Percentiles rank a stretch among this genome's conserved stretches.
Conservation (phyloP, 1,140 invertebrate species). For the Neodiprion fabricii region DNA sequence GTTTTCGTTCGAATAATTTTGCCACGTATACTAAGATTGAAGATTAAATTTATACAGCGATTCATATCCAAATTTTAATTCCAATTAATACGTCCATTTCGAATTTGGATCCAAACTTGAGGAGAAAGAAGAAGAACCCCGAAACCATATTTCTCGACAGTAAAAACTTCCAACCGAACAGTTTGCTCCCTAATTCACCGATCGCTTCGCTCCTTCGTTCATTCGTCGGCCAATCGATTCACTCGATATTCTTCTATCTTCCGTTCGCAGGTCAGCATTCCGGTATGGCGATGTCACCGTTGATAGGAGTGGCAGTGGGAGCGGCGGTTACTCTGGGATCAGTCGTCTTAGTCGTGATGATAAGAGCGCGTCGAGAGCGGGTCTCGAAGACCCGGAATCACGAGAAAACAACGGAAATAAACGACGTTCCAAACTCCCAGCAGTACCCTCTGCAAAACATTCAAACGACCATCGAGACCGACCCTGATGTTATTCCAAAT, state of each 20-base stretch:
- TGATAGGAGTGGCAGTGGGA: constrained; percentile 64
- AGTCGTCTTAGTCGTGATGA: constrained; percentile 61
- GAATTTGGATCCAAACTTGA: no score
- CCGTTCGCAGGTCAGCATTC: constrained; percentile 62
- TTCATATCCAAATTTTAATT: no score
- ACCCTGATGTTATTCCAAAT: constrained; percentile 77
- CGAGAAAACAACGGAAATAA: constrained; percentile 53
- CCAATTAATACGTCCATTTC: no score
- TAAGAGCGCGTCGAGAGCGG: constrained; percentile 57
- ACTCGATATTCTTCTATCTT: constrained; percentile 17
- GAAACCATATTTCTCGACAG: no score
- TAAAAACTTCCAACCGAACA: not conserved
- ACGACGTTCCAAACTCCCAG: constrained; percentile 48
- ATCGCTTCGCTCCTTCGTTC: not conserved
- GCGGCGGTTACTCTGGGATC: constrained; percentile 62
- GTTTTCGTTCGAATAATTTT: no score
- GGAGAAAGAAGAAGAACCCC: no score
- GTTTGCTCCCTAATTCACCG: not conserved
- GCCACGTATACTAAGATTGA: no score
- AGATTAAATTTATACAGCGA: no score
- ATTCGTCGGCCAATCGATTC: not conserved
- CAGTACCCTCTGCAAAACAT: constrained; percentile 60
- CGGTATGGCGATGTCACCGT: constrained; percentile 62
- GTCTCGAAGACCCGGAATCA: constrained; percentile 56
- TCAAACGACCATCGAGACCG: constrained; percentile 67